These are phyloP conservation scores for Drosophila micromelanica DNA, from an alignment of 1,140 invertebrate species.

Conservation along the genomic window DNA sequence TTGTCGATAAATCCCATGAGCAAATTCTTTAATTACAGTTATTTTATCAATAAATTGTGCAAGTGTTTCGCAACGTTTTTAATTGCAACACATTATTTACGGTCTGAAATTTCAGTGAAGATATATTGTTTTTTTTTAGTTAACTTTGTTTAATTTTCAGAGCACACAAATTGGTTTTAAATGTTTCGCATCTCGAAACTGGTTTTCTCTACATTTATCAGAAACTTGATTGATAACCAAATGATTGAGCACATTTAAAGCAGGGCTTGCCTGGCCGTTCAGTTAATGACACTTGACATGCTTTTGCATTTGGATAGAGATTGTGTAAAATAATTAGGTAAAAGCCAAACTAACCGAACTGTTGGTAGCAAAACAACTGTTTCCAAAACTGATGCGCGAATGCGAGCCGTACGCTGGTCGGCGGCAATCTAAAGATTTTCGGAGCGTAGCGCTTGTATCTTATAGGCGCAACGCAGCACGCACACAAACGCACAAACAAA, in stretches of 20 bases:
- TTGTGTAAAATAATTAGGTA: not conserved
- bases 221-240: not conserved
- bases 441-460: slow-evolving; percentile 64
- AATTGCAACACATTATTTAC: not conserved
- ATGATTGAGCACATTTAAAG: not conserved
- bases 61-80: not conserved
- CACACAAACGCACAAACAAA: slow-evolving; percentile 9
- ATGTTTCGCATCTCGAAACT: not conserved
- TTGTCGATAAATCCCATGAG: not conserved
- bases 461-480: slow-evolving; percentile 47
- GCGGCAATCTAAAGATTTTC: slow-evolving; percentile 70
- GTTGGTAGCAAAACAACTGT: slow-evolving; percentile 13
- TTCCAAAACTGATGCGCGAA: slow-evolving; percentile 25
- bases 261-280: not conserved
- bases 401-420: slow-evolving; percentile 66
- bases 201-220: not conserved
- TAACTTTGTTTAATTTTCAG: slow-evolving; percentile 10
- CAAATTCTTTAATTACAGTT: no score
- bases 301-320: not conserved
- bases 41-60: not conserved
- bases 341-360: slow-evolving; percentile 32
- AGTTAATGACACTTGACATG: no score
- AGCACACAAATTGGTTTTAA: slow-evolving; percentile 2
- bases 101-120: not conserved
- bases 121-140: not conserved